A percentile compares a stretch with the other conserved stretches of the same genome.
Evolutionary conservation across 2,888 invertebrate species (phyloP).

Genomic region (Hypercompe scribonia): DNA sequence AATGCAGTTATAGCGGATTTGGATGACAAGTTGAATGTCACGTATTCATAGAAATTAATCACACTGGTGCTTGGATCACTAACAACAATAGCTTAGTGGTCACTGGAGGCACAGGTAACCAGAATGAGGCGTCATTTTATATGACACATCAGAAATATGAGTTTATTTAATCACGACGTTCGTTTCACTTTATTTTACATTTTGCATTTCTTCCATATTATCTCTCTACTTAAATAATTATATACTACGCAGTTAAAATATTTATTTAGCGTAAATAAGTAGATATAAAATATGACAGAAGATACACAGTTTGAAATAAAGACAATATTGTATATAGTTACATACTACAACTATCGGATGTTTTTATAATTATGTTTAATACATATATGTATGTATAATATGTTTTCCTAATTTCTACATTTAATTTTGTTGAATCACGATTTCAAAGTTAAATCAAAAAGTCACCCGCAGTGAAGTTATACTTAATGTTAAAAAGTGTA

Average conservation of each 20-base stretch:
- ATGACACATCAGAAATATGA: neutral
- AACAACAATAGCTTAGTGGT: neutral
- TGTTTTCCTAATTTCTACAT: neutral
- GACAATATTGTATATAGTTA: neutral
- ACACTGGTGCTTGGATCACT: neutral
- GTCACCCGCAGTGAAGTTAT: neutral
- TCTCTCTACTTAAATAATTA: neutral
- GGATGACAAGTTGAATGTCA: neutral
- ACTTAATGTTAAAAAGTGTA: neutral
- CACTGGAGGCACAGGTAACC: neutral
- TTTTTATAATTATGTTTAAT: too few species aligned
- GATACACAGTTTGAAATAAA: neutral
- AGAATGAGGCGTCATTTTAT: neutral
- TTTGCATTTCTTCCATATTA: neutral
- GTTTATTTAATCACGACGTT: neutral
- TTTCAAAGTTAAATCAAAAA: neutral
- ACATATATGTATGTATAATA: too few species aligned
- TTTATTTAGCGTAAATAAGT: neutral
- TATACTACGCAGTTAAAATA: neutral
- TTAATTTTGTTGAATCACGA: neutral
- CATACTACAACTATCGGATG: neutral
- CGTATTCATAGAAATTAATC: neutral
- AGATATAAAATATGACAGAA: neutral
- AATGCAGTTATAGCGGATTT: neutral
- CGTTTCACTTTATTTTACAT: neutral